Evolutionary conservation across 2,888 invertebrate genomes (phyloP), one percentile per base, ranked within the genome.

Genomic region (Tetramorium bicarinatum): DNA sequence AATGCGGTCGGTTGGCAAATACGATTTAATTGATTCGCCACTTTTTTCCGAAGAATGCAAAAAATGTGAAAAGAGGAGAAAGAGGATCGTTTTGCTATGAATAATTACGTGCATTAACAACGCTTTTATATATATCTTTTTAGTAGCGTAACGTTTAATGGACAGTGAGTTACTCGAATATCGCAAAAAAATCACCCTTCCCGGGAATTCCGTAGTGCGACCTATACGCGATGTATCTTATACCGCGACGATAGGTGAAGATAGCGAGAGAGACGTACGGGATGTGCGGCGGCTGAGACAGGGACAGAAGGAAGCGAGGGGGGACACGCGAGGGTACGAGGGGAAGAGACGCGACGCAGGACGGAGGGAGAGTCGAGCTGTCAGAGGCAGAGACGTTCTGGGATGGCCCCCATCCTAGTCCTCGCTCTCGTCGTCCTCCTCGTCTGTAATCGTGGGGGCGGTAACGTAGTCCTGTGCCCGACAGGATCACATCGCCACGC

Each of bases 381-480:
- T 94, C 94, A 94, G 90, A 87, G 92, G 91, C 94, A 94, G 94
- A 94, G 93, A 94, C 92, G 92, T 88, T 92, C 91, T 88, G 93
- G 94, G 94, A 94, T 93, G 93, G 92, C 84, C 93, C 93, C 92
- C 92, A 90, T 93, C 89, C 91, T 90, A 91, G 91, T 90, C 89
- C 93, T 91, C 92, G 90, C 92, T 91, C 92, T 93, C 93, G 91
- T 92, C 92, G 90, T 87, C 89, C 86, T 90, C 91, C 91, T 92
- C 93, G 93, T 94, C 94, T 94, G 93, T 94, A 94, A 95, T 95
- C 94, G 94, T 93, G 93, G 93, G 90, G 90, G 90, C 94, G 95
- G 95, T 94, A 93, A 94, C 93, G 92, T 93, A 94, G 94, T 93
- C 93, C 95, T 95, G 95, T 94, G 93, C 94, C 91, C 93, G 94